Conservation (phyloP, 92 coral and sea anemone species). For the Pocillopora meandrina region DNA sequence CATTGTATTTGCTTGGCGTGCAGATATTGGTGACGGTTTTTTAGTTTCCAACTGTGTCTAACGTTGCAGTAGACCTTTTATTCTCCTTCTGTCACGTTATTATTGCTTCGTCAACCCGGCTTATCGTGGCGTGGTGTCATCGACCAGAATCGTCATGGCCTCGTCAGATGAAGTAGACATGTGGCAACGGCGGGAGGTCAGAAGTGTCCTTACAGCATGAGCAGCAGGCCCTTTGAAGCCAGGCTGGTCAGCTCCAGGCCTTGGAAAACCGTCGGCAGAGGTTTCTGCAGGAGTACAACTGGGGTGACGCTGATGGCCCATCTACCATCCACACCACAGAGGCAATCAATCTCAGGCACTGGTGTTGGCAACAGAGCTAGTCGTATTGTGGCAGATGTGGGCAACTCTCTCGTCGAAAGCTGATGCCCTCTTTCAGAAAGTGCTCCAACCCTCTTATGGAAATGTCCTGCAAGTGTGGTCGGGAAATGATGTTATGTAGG, state of each 20-base stretch:
- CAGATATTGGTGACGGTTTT: too few relatives aligned
- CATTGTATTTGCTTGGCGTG: too few relatives aligned
- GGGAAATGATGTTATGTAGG: too few relatives aligned
- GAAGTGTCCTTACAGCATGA: not conserved
- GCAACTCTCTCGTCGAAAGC: not conserved
- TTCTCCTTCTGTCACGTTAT: too few relatives aligned
- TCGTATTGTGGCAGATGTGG: not conserved
- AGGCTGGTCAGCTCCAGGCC: not conserved
- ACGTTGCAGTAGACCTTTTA: too few relatives aligned
- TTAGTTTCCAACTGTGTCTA: too few relatives aligned
- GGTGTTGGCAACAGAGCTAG: constrained; percentile 2
- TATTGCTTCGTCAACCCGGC: too few relatives aligned
- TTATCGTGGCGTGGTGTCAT: too few relatives aligned
- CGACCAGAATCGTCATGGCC: too few relatives aligned
- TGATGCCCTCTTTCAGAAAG: constrained; percentile 1
- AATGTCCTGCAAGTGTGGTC: not conserved
- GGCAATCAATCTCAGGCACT: not conserved
- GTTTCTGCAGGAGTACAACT: not conserved
- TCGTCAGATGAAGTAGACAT: too few relatives aligned
- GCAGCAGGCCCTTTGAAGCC: not conserved
- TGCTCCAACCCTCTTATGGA: not conserved
- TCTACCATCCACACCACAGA: not conserved
- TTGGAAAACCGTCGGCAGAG: not conserved
- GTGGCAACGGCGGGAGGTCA: too few relatives aligned
- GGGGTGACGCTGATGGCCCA: not conserved